Evolutionary conservation across 1,140 invertebrate genomes (phyloP).

Genomic region (Frieseomelitta varia): DNA sequence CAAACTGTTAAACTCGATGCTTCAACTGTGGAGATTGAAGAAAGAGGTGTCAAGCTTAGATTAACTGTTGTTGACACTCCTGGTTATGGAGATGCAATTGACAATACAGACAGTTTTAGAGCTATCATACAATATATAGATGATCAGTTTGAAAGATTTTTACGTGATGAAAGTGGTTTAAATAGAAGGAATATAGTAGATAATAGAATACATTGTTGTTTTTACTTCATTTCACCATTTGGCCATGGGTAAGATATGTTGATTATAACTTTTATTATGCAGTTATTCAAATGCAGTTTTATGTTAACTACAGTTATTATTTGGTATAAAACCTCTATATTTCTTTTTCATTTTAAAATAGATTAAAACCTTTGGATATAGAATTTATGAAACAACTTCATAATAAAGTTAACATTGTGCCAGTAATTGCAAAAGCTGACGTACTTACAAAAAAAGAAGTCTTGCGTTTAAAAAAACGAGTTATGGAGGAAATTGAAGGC

Average conservation of each 20-base stretch:
- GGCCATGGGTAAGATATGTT: slow-evolving; percentile 91
- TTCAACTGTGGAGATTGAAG: slow-evolving; percentile 97
- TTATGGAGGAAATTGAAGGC: slow-evolving; percentile 91
- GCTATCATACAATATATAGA: slow-evolving; percentile 97
- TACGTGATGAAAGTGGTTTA: slow-evolving; percentile 94
- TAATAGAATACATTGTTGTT: slow-evolving; percentile 97
- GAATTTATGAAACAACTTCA: slow-evolving; percentile 99
- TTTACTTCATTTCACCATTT: slow-evolving; percentile 99
- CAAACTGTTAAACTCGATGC: slow-evolving; percentile 95
- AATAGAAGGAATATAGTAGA: slow-evolving; percentile 96
- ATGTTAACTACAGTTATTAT: slow-evolving; percentile 35
- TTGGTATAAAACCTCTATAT: neutral
- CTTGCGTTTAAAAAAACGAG: slow-evolving; percentile 92
- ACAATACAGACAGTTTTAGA: slow-evolving; percentile 96
- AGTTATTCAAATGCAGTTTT: neutral
- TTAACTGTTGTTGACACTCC: slow-evolving; percentile 98
- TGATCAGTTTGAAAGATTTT: slow-evolving; percentile 95
- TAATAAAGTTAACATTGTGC: slow-evolving; percentile 99
- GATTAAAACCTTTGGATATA: slow-evolving; percentile 93
- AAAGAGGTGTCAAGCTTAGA: slow-evolving; percentile 93
- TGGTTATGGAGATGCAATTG: slow-evolving; percentile 99
- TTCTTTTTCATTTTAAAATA: slow-evolving; percentile 19
- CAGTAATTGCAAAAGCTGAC: slow-evolving; percentile 99
- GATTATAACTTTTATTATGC: neutral
- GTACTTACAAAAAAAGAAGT: slow-evolving; percentile 98